These are phyloP conservation scores for Drosophila kepulauana DNA, from an alignment of 1,140 invertebrate genomes.

Conservation along the genomic window DNA sequence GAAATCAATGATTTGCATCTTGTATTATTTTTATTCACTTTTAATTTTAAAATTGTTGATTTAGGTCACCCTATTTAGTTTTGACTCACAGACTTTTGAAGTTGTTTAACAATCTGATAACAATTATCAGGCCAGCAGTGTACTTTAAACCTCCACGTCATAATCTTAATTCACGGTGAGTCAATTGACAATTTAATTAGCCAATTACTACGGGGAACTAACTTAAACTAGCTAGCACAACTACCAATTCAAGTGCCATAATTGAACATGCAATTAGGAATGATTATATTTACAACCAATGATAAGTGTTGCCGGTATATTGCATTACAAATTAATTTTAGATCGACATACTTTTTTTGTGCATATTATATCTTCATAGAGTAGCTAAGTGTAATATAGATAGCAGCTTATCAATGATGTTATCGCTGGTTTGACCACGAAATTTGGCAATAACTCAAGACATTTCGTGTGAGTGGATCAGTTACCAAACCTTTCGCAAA, in stretches of 20 bases:
- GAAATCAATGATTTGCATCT: too few relatives aligned
- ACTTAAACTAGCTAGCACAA: not conserved
- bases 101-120: conserved; percentile 16
- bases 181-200: conserved; percentile 42
- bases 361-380: conserved; percentile 2
- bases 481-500: conserved; percentile 37
- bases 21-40: not conserved
- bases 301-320: conserved; percentile 25
- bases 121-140: conserved; percentile 8
- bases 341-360: not conserved
- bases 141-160: conserved; percentile 63
- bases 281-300: conserved; percentile 37
- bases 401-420: conserved; percentile 55
- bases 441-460: conserved; percentile 41
- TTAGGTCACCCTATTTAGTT: not conserved
- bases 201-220: conserved; percentile 23
- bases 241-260: conserved; percentile 11
- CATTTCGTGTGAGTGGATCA: conserved; percentile 27
- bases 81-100: conserved; percentile 1
- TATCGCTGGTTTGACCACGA: conserved; percentile 31
- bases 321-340: conserved; percentile 28
- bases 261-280: conserved; percentile 22
- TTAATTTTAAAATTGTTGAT: not conserved
- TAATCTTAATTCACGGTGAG: conserved; percentile 28
- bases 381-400: conserved; percentile 36